Evolutionary conservation across 2,888 invertebrate genomes (phyloP).

Genomic region (Xanthia togata): DNA sequence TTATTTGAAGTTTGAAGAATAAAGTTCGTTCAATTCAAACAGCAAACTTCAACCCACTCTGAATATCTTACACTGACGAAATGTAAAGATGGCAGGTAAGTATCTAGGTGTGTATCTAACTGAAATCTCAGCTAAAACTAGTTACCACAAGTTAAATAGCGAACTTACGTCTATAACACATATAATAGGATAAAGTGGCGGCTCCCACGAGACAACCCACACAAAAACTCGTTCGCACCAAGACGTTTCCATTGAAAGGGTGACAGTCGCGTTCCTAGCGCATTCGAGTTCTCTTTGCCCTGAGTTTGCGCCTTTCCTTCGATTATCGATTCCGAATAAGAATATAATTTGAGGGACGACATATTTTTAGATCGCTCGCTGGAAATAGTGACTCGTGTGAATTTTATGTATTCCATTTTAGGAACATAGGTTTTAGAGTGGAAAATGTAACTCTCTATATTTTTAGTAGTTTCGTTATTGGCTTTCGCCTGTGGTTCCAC

Average conservation of each 20-base stretch:
- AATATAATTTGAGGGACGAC: constrained; percentile 35
- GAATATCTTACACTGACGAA: constrained; percentile 14
- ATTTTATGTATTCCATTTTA: constrained; percentile 16
- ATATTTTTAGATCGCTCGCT: constrained; percentile 40
- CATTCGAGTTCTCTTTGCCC: constrained; percentile 58
- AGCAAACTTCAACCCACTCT: constrained; percentile 25
- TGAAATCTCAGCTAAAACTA: constrained; percentile 61
- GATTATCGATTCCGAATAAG: constrained; percentile 46
- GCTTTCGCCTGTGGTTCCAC: not conserved
- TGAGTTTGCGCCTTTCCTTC: constrained; percentile 51
- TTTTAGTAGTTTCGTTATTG: not conserved
- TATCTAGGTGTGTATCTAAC: constrained; percentile 29
- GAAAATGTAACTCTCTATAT: not conserved
- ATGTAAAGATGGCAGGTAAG: constrained; percentile 33
- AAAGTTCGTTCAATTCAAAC: not conserved
- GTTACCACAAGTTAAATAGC: constrained; percentile 64
- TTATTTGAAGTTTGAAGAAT: not conserved
- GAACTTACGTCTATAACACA: constrained; percentile 67
- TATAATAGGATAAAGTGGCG: constrained; percentile 70
- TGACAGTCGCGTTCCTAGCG: constrained; percentile 62
- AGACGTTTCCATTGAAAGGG: constrained; percentile 72
- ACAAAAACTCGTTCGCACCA: constrained; percentile 78
- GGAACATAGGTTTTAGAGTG: constrained; percentile 5
- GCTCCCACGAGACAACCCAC: constrained; percentile 78
- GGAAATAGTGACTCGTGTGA: constrained; percentile 9